phyloP scores from a whole-genome alignment of 2,797 vertebrate genomes.

The Macropodus opercularis region DNA sequence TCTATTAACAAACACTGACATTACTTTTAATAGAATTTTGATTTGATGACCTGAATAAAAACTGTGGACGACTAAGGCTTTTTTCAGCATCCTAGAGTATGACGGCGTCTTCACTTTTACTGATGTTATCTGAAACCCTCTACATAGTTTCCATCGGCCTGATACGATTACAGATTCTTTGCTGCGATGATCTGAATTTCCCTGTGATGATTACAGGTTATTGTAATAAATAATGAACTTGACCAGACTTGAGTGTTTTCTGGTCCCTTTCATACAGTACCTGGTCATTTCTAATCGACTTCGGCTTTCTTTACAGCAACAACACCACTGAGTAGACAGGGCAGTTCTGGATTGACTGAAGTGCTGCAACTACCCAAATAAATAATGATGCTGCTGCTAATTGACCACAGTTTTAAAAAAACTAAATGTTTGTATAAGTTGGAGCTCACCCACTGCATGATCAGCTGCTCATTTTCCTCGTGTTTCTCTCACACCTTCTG shows the following conservation, averaged over 20 bases:
- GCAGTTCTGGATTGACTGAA: too few species aligned
- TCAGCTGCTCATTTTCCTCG: not conserved
- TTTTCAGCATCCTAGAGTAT: not conserved
- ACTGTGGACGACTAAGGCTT: not conserved
- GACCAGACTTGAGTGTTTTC: slow-evolving; percentile 2
- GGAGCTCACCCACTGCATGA: not conserved
- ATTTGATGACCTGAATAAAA: slow-evolving; percentile 6
- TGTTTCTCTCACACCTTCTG: not conserved
- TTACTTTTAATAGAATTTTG: slow-evolving; percentile 10
- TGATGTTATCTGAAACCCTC: not conserved
- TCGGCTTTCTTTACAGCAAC: slow-evolving; percentile 5
- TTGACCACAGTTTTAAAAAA: not conserved
- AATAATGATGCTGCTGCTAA: not conserved
- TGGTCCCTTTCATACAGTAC: not conserved
- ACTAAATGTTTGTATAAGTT: not conserved
- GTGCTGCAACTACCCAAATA: not conserved
- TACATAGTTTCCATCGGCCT: not conserved
- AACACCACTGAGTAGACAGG: not conserved
- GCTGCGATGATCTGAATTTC: not conserved
- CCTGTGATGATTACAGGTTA: not conserved
- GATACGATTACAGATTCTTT: not conserved
- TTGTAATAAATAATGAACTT: slow-evolving; percentile 8
- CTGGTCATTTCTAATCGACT: not conserved
- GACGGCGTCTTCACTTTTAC: not conserved
- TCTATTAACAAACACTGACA: not conserved